A percentile compares a stretch with the other conserved stretches of the same genome.
Conservation (phyloP, 2,113 vertebrate genomes). For the Nothobranchius furzeri region DNA sequence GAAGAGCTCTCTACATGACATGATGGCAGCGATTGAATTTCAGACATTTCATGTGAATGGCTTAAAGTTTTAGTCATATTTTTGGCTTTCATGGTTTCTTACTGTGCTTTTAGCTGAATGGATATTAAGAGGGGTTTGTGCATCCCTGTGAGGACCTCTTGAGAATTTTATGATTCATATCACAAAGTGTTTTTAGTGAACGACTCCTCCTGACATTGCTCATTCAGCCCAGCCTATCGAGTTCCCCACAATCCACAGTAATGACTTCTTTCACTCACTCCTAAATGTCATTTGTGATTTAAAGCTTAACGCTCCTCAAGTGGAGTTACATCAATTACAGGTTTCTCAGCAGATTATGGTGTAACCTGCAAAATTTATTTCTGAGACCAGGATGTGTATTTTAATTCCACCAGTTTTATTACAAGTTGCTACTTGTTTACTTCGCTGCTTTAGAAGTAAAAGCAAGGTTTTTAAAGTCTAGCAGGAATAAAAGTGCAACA, state of each 20-base stretch:
- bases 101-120: not conserved
- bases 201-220: not conserved
- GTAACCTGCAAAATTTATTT: not conserved
- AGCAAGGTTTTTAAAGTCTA: not conserved
- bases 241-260: not conserved
- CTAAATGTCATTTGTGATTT: not conserved
- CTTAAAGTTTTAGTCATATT: conserved; percentile 16
- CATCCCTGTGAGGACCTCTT: not conserved
- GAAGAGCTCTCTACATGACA: conserved; percentile 11
- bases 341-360: not conserved
- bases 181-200: not conserved
- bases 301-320: not conserved
- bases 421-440: not conserved
- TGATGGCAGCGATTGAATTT: conserved; percentile 30
- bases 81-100: not conserved
- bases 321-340: not conserved
- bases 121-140: not conserved
- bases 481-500: not conserved
- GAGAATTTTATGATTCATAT: not conserved
- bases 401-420: not conserved
- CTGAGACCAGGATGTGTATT: not conserved
- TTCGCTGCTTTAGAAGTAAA: not conserved
- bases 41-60: conserved; percentile 15
- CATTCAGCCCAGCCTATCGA: not conserved
- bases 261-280: conserved; percentile 1